Evolutionary conservation across 2,888 invertebrate genomes (phyloP).

Genomic region (Epistrophe eligans): DNA sequence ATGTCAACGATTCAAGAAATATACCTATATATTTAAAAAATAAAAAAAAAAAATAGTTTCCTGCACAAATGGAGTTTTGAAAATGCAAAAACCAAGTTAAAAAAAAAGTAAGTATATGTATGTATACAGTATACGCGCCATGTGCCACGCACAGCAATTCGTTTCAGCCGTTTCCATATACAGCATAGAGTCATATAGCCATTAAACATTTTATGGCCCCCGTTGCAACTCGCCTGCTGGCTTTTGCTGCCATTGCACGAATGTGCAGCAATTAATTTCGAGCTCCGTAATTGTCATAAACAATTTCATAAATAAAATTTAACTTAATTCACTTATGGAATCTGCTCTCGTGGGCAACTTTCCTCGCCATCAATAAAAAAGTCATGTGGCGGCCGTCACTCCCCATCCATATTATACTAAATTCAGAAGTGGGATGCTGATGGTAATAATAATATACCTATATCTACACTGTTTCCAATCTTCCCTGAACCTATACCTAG

Average conservation of each 20-base stretch:
- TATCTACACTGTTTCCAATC: neutral
- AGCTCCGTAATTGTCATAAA: constrained; percentile 73
- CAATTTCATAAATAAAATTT: constrained; percentile 76
- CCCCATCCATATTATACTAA: neutral
- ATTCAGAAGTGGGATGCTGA: neutral
- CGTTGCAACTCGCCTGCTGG: constrained; percentile 40
- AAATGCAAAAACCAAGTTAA: constrained; percentile 21
- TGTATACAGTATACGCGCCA: constrained; percentile 30
- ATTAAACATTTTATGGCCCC: constrained; percentile 66
- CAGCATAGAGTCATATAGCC: constrained; percentile 39
- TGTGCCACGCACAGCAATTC: constrained; percentile 68
- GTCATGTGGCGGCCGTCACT: constrained; percentile 40
- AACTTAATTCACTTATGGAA: constrained; percentile 73
- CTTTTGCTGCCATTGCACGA: constrained; percentile 70
- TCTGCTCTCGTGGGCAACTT: constrained; percentile 67
- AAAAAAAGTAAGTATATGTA: constrained; percentile 19
- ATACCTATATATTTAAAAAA: neutral
- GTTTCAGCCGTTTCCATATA: constrained; percentile 50
- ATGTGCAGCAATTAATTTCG: constrained; percentile 71
- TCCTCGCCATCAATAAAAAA: constrained; percentile 71
- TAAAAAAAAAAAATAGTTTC: constrained; percentile 15
- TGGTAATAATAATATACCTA: neutral
- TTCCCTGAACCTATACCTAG: neutral
- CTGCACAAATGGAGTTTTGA: constrained; percentile 38
- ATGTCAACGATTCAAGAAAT: constrained; percentile 29